Evolutionary conservation across 2,888 invertebrate species (phyloP), one percentile per base, ranked within the genome.

Genomic region (Thelaira solivaga): DNA sequence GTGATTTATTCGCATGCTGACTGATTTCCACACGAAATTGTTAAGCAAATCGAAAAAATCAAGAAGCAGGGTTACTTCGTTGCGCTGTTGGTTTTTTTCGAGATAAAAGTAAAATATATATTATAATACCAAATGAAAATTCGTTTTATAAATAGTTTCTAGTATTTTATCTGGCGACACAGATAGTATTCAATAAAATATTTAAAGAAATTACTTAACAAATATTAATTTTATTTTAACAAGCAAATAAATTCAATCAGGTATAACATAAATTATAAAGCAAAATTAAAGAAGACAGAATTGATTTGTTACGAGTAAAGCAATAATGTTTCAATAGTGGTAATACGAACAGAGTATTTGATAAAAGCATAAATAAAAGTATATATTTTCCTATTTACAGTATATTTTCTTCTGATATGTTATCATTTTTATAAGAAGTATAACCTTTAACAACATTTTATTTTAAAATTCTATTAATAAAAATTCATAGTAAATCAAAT

Each of bases 381-480:
- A 80, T 80, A 81, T 80, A 81, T 80, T 80, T 80, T 79, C 65
- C 64, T 82, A 82, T 82, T 77, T 82, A 82, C 82, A 82, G 76
- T 34, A 41, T 43, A 8, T 55, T 34, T 65, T 24, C 31, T 57
- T 74, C 65, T n/a, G n/a, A n/a, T n/a, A n/a, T n/a, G n/a, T n/a
- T n/a, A n/a, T 53, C 55, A 31, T 64, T 71, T 74, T 68, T 39
- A 59, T 34, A 55, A 61, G n/a, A 7, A 5, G 16, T 13, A 39
- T 31, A 53, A 43, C 34, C 51, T 57, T 61, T 67, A 71, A 65
- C 57, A n/a, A 53, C 55, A 68, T 59, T 34, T 24, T 62, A 31
- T 64, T 69, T 69, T 43, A 49, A 57, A 45, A 49, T 45, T 22
- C n/a, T 61, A 34, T 51, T 13, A 55, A 73, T 4, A 76, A 73